Evolutionary conservation across 37 sponge, comb jelly and placozoan genomes (phyloP), one percentile per base, ranked within the genome.

Genomic region (Chondrilla cf. caribensis): DNA sequence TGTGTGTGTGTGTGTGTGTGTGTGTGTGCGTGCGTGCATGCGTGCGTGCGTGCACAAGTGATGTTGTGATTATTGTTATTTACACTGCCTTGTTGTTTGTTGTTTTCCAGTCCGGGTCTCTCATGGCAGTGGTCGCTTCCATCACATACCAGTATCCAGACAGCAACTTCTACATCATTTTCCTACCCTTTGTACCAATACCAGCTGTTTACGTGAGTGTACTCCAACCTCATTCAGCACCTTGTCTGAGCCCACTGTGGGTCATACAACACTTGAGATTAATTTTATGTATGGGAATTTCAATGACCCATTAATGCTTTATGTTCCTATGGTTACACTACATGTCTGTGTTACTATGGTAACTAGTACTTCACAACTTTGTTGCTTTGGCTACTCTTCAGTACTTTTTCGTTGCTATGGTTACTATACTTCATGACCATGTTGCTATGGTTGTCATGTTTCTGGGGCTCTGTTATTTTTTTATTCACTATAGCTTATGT

Each of bases 121-220:
- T 91, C 14, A 67, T 87, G 85, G 92, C 88, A 6, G 79, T 91
- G 25, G 77, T 85, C 0, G 32, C 85, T 2, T 24, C 73, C 25
- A 60, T 85, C 26, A 60, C 65, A 17, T 71, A 73, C 58, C 59
- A 79, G 32, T 47, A 71, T 44, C 92, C 92, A 18, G 73, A 79
- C 72, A 36, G 58, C 0, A 72, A 24, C 2, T 64, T 92, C 64
- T 82, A 82, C 58, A 22, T 92, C 71, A 85, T 92, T 40, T 86
- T 88, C 70, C 65, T 88, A 6, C 92, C 92, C 29, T 92, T 87
- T 42, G 35, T 91, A 22, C 85, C 92, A 5, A 86, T 90, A 25
- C 90, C 90, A 60, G 87, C 90, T 24, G 21, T 43, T 22, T 71
- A 54, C 43, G 87, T 86, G 54, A 59, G 79, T 60, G 0, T 1